Evolutionary conservation across 2,888 invertebrate genomes (phyloP).

Genomic region (Busseola fusca): DNA sequence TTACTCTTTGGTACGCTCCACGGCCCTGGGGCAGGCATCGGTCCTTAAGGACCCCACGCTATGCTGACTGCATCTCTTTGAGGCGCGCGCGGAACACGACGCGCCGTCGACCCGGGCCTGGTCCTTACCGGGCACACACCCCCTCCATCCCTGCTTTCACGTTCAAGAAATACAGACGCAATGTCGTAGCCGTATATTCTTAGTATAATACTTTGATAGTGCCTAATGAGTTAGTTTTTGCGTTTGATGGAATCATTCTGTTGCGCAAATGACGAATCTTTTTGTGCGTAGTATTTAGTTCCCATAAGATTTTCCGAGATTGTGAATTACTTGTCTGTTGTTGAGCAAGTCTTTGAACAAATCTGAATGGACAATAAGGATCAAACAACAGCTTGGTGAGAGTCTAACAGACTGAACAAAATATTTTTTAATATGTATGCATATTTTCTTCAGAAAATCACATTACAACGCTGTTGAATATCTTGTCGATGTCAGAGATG

Average conservation of each 20-base stretch:
- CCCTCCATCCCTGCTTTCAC: neutral
- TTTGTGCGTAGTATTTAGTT: constrained; percentile 23
- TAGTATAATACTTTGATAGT: neutral
- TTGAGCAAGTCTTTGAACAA: constrained; percentile 23
- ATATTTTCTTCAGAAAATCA: neutral
- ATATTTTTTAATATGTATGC: neutral
- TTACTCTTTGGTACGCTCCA: too few relatives aligned
- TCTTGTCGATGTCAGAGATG: neutral
- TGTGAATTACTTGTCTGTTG: neutral
- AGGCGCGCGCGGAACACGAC: too few relatives aligned
- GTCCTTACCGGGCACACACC: too few relatives aligned
- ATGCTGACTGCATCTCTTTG: too few relatives aligned
- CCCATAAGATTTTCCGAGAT: constrained; percentile 38
- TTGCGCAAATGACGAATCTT: constrained; percentile 22
- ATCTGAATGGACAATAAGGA: constrained; percentile 12
- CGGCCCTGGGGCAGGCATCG: too few relatives aligned
- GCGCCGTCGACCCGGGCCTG: too few relatives aligned
- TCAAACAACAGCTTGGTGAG: constrained; percentile 14
- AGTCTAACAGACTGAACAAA: neutral
- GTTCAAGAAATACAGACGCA: neutral
- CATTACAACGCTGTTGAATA: neutral
- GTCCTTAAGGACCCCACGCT: too few relatives aligned
- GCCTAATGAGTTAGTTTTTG: constrained; percentile 10
- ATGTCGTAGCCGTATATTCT: neutral
- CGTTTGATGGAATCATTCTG: constrained; percentile 2